Percentiles rank a stretch among this genome's conserved stretches.
phyloP scores from a whole-genome alignment of 1,140 invertebrate genomes.

The Episyrphus balteatus region DNA sequence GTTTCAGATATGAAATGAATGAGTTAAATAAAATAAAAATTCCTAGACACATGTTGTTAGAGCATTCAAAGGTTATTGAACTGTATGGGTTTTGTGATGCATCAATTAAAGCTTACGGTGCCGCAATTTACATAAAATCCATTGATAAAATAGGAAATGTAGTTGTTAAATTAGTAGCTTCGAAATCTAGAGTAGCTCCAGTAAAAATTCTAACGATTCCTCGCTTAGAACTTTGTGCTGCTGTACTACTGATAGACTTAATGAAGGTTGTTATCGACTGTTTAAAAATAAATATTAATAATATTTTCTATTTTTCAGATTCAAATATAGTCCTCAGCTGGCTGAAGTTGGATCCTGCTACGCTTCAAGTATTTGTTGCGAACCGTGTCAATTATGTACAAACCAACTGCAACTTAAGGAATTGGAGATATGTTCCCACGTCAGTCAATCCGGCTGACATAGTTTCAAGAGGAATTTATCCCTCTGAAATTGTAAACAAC shows the following conservation, averaged over 20 bases:
- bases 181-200: constrained; percentile 34
- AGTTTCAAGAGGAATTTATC: no score
- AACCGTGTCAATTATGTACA: no score
- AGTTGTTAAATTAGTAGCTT: constrained; percentile 14
- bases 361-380: no score
- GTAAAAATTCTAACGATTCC: constrained; percentile 31
- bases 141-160: constrained; percentile 6
- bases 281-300: no score
- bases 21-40: neutral
- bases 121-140: constrained; percentile 21
- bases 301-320: no score
- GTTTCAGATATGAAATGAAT: neutral
- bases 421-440: no score
- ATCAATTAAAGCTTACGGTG: constrained; percentile 18
- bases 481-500: no score
- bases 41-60: neutral
- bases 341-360: no score
- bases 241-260: constrained; percentile 21
- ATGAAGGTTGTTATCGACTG: no score
- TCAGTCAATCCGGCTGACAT: no score
- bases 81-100: constrained; percentile 30
- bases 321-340: no score
- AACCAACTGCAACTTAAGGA: no score
- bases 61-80: constrained; percentile 6
- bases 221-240: constrained; percentile 37